These are phyloP conservation scores for Eucera pruinosa DNA, from an alignment of 2,888 invertebrate genomes.

Conservation along the genomic window DNA sequence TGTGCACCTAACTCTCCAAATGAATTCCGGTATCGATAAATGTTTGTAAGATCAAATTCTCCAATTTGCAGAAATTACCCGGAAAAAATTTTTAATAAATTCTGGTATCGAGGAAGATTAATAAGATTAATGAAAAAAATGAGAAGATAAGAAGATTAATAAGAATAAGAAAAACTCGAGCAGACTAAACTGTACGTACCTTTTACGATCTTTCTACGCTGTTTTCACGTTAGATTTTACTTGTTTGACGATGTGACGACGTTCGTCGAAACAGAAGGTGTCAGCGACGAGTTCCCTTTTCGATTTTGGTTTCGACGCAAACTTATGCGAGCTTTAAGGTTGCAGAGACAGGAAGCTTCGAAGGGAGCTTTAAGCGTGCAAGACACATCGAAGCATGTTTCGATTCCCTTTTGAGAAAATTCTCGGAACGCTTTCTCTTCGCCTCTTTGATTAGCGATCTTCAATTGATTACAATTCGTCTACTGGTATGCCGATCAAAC, in stretches of 20 bases:
- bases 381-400: conserved; percentile 52
- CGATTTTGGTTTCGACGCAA: conserved; percentile 17
- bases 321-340: conserved; percentile 11
- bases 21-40: too few relatives aligned
- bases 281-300: conserved; percentile 21
- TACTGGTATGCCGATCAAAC: conserved; percentile 1
- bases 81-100: too few relatives aligned
- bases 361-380: conserved; percentile 20
- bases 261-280: conserved; percentile 23
- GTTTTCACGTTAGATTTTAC: not conserved
- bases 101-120: conserved; percentile 1
- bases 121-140: too few relatives aligned
- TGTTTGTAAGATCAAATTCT: too few relatives aligned
- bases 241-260: conserved; percentile 3
- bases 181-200: not conserved
- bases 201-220: not conserved
- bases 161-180: not conserved
- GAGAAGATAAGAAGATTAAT: not conserved
- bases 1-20: too few relatives aligned
- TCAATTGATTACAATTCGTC: conserved; percentile 7
- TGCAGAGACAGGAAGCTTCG: conserved; percentile 28
- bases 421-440: conserved; percentile 9
- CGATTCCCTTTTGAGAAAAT: conserved; percentile 1
- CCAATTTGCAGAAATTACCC: too few relatives aligned
- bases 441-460: conserved; percentile 34